phyloP scores from a whole-genome alignment of 2,888 invertebrate species.

The Ypsolopha scabrella region DNA sequence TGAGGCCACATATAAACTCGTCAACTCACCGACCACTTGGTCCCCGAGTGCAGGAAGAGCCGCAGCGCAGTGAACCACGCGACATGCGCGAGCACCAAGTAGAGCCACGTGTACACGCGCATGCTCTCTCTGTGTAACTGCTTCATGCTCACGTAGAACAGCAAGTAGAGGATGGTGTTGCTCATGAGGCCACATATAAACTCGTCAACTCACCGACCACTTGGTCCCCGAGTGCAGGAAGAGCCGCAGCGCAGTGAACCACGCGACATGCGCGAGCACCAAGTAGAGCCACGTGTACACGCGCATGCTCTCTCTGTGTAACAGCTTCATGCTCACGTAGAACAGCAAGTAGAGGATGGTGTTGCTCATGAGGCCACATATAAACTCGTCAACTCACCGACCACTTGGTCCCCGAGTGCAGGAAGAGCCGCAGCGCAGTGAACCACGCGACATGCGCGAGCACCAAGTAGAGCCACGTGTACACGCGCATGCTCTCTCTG shows the following conservation, averaged over 20 bases:
- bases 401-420: slow-evolving; percentile 72
- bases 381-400: too few relatives aligned
- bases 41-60: slow-evolving; percentile 79
- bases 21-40: too few relatives aligned
- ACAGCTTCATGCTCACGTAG: slow-evolving; percentile 86
- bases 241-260: slow-evolving; percentile 77
- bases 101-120: slow-evolving; percentile 70
- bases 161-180: slow-evolving; percentile 83
- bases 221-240: slow-evolving; percentile 76
- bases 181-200: too few relatives aligned
- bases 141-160: slow-evolving; percentile 89
- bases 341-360: slow-evolving; percentile 83
- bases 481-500: slow-evolving; percentile 72
- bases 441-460: slow-evolving; percentile 76
- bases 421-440: slow-evolving; percentile 78
- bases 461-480: slow-evolving; percentile 74
- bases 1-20: too few relatives aligned
- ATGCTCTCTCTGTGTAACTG: slow-evolving; percentile 75
- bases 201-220: too few relatives aligned
- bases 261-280: slow-evolving; percentile 72
- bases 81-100: slow-evolving; percentile 72
- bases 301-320: slow-evolving; percentile 74
- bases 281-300: slow-evolving; percentile 74
- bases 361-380: slow-evolving; percentile 86
- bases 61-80: slow-evolving; percentile 78